Evolutionary conservation across 2,797 vertebrate species (phyloP).

Genomic region (Simalia tracyae): DNA sequence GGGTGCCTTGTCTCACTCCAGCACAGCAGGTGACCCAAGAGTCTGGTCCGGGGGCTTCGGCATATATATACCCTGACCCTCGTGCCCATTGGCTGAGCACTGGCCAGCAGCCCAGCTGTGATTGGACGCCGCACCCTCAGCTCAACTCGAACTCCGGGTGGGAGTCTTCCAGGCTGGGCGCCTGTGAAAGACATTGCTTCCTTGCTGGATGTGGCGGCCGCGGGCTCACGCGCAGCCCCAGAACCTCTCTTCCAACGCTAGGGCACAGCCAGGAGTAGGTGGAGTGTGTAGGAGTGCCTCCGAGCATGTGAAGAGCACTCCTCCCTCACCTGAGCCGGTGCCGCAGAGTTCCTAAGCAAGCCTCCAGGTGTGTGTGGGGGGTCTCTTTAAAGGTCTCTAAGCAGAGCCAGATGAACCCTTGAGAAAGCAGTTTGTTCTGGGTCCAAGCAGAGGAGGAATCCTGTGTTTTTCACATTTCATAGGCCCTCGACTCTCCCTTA

Average conservation of each 20-base stretch:
- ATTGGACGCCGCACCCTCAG: conserved; percentile 73
- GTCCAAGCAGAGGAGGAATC: background rate
- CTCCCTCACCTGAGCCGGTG: background rate
- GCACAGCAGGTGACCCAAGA: conserved; percentile 77
- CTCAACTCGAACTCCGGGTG: conserved; percentile 2
- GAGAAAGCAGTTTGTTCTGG: background rate
- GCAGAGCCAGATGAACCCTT: accelerated
- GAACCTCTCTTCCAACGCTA: background rate
- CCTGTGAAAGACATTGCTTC: background rate
- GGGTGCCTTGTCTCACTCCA: conserved; percentile 7
- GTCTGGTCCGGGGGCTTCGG: conserved; percentile 64
- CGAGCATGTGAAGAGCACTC: background rate
- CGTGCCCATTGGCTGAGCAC: conserved; percentile 68
- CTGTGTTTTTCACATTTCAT: too few species aligned
- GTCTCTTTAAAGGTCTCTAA: background rate
- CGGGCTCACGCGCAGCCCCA: background rate
- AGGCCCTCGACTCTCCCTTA: too few species aligned
- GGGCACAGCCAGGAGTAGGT: background rate
- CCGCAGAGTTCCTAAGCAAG: background rate
- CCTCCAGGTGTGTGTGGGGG: too few species aligned
- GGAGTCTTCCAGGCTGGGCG: background rate
- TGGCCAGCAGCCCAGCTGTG: conserved; percentile 42
- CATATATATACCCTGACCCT: conserved; percentile 78
- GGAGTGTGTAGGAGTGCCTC: too few species aligned
- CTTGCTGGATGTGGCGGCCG: background rate